Base-by-base conservation (phyloP, 1,140 invertebrate species). In the Panagrolaimus sp. region DNA sequence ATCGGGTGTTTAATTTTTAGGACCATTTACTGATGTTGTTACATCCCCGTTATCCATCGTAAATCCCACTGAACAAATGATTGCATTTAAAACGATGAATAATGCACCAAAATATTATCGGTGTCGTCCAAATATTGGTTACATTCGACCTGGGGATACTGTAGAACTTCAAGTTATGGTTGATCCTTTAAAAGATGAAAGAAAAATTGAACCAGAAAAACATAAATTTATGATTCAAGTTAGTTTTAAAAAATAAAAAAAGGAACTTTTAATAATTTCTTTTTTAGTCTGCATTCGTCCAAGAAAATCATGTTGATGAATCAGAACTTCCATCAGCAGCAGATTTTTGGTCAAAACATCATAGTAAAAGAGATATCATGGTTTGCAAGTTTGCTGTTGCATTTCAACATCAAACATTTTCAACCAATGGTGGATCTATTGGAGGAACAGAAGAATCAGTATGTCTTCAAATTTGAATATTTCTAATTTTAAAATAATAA, bases 221-320 rank as follows among this genome's bases (percentile, higher is more conserved):
- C 52, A 58, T 58, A 58, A 58, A 14, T 58, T 58, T 21, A 58
- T 58, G 52, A 58, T 58, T 28, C 52, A 58, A 21, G 52, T 58
- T 14, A 55, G 52, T 28, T 28, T 38, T 38, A 4, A 38, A 38
- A 2, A 38, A 7, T 38, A 38, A 4, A 7, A 38, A 4, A 17
- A n/a, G 1, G 21, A 2, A 9, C 52, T 1, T 1, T 1, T n/a
- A 24, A 10, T 10, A 21, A 55, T 55, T 55, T 1, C 32, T 38
- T 38, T 38, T 38, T 38, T 38, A 38, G 32, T 38, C 32, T 4
- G 2, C 7, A 7, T 38, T 4, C 7, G 32, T 38, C 7, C 32
- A 38, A 38, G 32, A 2, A 38, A 38, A 7, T 38, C 32, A 38
- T 4, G 32, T 38, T 38, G 32, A 38, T 38, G 32, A 38, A n/a